Base-by-base conservation (phyloP, 2,113 vertebrate genomes). In the Orientallactaga bullata region DNA sequence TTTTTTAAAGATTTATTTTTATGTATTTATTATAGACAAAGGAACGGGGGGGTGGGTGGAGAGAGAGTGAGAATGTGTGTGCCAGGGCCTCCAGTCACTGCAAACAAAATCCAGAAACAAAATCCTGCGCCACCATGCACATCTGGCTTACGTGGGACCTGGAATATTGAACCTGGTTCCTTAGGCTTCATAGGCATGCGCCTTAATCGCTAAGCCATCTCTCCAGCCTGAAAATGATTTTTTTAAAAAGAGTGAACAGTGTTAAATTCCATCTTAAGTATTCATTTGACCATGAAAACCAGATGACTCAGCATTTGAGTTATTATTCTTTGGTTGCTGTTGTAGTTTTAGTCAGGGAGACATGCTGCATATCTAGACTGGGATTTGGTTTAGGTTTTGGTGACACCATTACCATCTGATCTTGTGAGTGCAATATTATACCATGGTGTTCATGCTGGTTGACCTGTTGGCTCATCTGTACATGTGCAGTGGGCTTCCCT, bases 401-500 rank as follows among this genome's bases (percentile, higher is more conserved):
- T 32, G 11, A n/a, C 21, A 0, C 82, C 2, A 1, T 20, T 37
- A 1, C 74, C 28, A 61, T 4, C 37, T 9, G 9, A 35, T 90
- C 15, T 15, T 69, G 28, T 68, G n/a, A 51, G 26, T 81, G 10
- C 5, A 17, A 8, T 23, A n/a, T 83, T 76, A 3, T 63, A 47
- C 23, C 39, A 23, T 4, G 17, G 8, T 74, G 20, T 18, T 60
- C 42, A 26, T 47, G 35, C 61, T 93, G 51, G 5, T 28, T 71
- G 47, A 86, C 37, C 47, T 92, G 8, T 85, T 84, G 86, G 51
- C 16, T 95, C 51, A 80, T 72, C 30, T 72, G 26, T 93, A 63
- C 79, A 71, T 88, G 35, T 91, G 37, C 35, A 32, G 17, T 80
- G 80, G 16, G 55, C 87, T 72, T 15, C 7, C 39, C 16, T 16